Conservation (phyloP, 2,797 vertebrate genomes). For the Thaleichthys pacificus region DNA sequence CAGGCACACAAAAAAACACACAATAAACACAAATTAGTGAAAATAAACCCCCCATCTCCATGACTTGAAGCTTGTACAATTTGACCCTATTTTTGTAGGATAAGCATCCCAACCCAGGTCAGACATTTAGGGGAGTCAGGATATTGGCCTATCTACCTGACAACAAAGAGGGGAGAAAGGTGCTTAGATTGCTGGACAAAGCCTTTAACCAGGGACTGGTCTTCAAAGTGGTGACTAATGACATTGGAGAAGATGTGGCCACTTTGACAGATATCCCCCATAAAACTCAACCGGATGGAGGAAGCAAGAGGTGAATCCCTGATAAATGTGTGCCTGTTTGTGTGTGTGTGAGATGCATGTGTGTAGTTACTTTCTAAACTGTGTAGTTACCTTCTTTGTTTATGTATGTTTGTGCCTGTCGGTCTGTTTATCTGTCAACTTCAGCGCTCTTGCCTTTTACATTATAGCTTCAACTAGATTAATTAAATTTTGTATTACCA, state of each 20-base stretch:
- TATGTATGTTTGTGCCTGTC: neutral
- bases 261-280: conserved; percentile 55
- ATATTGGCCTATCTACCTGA: conserved; percentile 61
- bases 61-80: neutral
- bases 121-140: conserved; percentile 46
- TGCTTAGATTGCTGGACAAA: conserved; percentile 51
- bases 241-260: conserved; percentile 47
- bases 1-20: too few species aligned
- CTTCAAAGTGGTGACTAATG: conserved; percentile 59
- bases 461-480: neutral
- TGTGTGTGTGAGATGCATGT: neutral
- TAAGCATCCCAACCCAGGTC: conserved; percentile 65
- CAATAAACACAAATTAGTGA: neutral
- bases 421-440: neutral
- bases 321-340: neutral
- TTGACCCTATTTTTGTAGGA: conserved; percentile 45
- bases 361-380: neutral
- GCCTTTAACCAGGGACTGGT: conserved; percentile 62
- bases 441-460: neutral
- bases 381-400: neutral
- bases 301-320: conserved; percentile 41
- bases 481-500: too few species aligned
- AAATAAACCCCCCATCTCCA: neutral
- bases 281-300: conserved; percentile 50
- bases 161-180: conserved; percentile 51